Evolutionary conservation across 2,888 invertebrate species (phyloP).

Genomic region (Euspilapteryx auroguttella): DNA sequence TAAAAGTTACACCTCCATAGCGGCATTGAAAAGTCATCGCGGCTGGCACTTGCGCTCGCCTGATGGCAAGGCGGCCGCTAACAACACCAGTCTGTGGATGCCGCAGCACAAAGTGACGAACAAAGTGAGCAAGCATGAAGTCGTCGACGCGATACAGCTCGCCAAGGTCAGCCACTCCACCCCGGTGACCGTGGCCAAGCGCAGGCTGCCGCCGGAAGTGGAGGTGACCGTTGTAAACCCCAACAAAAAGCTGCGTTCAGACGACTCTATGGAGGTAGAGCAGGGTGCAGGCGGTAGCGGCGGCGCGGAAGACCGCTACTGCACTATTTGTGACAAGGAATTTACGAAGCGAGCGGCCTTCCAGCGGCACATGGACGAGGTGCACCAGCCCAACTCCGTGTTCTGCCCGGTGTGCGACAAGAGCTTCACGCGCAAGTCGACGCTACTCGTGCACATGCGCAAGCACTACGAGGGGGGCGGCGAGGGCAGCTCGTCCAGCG

Average conservation of each 20-base stretch:
- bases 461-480: conserved; percentile 53
- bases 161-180: conserved; percentile 24
- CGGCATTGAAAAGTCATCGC: conserved; percentile 67
- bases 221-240: conserved; percentile 55
- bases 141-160: conserved; percentile 29
- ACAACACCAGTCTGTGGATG: conserved; percentile 55
- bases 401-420: conserved; percentile 67
- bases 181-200: conserved; percentile 24
- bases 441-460: conserved; percentile 65
- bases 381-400: conserved; percentile 53
- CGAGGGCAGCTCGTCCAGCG: conserved; percentile 25
- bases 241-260: conserved; percentile 46
- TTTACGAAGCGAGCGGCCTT: conserved; percentile 64
- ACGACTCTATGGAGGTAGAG: conserved; percentile 42
- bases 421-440: conserved; percentile 64
- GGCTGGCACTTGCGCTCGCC: conserved; percentile 68
- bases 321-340: conserved; percentile 63
- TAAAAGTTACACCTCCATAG: conserved; percentile 66
- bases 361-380: conserved; percentile 62
- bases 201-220: conserved; percentile 49
- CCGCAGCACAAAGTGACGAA: conserved; percentile 54
- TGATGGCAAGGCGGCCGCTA: conserved; percentile 53
- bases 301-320: conserved; percentile 51
- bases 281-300: conserved; percentile 37
- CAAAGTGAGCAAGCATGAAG: conserved; percentile 53